Base-by-base conservation (phyloP, 2,888 invertebrate species). In the Loripinus fragilis region DNA sequence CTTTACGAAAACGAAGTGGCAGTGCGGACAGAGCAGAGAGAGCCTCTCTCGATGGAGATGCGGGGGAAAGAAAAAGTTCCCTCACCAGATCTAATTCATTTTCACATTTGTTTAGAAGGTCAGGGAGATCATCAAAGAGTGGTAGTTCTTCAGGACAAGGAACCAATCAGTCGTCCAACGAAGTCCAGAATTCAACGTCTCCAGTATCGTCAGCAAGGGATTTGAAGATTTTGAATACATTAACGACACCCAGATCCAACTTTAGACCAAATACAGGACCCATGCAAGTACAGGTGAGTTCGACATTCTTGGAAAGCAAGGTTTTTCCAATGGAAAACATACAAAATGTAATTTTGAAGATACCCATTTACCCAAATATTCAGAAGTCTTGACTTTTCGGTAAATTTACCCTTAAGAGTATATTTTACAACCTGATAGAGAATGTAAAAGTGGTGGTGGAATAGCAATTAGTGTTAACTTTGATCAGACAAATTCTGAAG, bases 51-150 rank as follows among this genome's bases (percentile, higher is more conserved):
- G 76, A 78, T 52, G 76, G 71, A 17, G 78, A 78, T n/a, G 68
- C 52, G 35, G 81, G 78, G 30, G 35, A 81, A 72, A 70, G 67
- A 60, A 84, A 78, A 68, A 81, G 86, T 66, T 83, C 88, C 8
- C 70, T 88, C 28, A 76, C 82, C 55, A 66, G 90, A 17, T 87
- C 89, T 48, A 87, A 85, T 71, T 91, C 91, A 48, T 89, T 84
- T 48, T 74, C 84, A 55, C 70, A 75, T 12, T 42, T 84, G 66
- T 68, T 84, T 10, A 38, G 80, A 64, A 66, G 81, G 41, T 84
- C 84, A 28, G 74, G 75, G n/a, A 69, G 71, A 28, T 25, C 52
- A 25, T 20, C 20, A 20, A n/a, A 17, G 2, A 10, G 65, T 12
- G n/a, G 12, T 15, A 35, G 10, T 23, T 17, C 38, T 12, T 17